A percentile compares a stretch with the other conserved stretches of the same genome.
Evolutionary conservation across 2,888 invertebrate species (phyloP).

Genomic region (Lithophane ornitopus): DNA sequence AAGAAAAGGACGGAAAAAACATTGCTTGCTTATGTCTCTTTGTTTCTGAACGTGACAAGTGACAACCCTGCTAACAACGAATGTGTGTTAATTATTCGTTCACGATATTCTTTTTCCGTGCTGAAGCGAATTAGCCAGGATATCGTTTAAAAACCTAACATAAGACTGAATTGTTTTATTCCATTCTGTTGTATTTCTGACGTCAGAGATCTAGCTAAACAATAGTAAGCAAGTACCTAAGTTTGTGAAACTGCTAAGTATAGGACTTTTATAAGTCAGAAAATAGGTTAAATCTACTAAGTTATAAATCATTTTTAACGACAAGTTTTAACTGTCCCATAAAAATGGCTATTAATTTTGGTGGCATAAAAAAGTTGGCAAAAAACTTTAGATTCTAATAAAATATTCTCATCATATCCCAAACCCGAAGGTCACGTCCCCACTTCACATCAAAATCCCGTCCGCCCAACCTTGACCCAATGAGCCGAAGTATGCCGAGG

Average conservation of each 20-base stretch:
- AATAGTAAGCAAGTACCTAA: no score
- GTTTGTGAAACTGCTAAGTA: not conserved
- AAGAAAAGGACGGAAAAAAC: not conserved
- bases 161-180: constrained; percentile 10
- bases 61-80: constrained; percentile 55
- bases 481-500: constrained; percentile 77
- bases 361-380: not conserved
- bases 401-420: constrained; percentile 40
- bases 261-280: not conserved
- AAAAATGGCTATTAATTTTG: constrained; percentile 10
- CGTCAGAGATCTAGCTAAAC: not conserved
- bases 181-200: constrained; percentile 3
- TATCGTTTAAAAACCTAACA: constrained; percentile 39
- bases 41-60: not conserved
- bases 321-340: not conserved
- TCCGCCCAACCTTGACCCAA: constrained; percentile 77
- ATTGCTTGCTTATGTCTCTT: not conserved
- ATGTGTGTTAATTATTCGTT: constrained; percentile 72
- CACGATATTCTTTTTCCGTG: constrained; percentile 65
- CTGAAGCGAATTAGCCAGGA: constrained; percentile 47
- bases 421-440: constrained; percentile 48
- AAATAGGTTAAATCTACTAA: constrained; percentile 12
- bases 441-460: constrained; percentile 59
- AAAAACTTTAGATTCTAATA: constrained; percentile 18
- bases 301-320: constrained; percentile 25